These are phyloP conservation scores for Luehdorfia chinensis DNA, from an alignment of 1,140 invertebrate genomes.

Conservation along the genomic window DNA sequence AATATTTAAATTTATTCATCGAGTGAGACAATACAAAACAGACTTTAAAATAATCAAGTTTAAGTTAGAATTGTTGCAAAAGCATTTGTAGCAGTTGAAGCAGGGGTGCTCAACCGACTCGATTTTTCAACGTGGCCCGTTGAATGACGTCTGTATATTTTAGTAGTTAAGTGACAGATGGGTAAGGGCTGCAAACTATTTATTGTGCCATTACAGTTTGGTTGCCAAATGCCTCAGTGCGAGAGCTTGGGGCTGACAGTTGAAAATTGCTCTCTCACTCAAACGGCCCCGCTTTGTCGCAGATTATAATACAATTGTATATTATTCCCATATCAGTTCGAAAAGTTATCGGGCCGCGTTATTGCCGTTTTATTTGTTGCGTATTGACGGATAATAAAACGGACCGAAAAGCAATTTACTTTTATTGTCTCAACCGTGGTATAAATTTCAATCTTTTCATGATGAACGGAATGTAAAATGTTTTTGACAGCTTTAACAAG, in stretches of 20 bases:
- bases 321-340: constrained; percentile 34
- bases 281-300: constrained; percentile 39
- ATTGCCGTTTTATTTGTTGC: constrained; percentile 59
- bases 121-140: constrained; percentile 67
- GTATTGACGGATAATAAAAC: constrained; percentile 67
- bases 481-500: constrained; percentile 10
- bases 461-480: constrained; percentile 35
- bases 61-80: constrained; percentile 20
- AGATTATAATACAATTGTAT: constrained; percentile 49
- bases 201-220: constrained; percentile 72
- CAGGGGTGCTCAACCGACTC: constrained; percentile 55
- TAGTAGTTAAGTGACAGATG: constrained; percentile 76
- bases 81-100: constrained; percentile 5
- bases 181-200: constrained; percentile 70
- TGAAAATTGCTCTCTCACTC: constrained; percentile 56
- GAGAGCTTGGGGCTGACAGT: constrained; percentile 58
- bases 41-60: constrained; percentile 34
- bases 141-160: constrained; percentile 76
- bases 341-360: constrained; percentile 41
- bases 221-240: constrained; percentile 56
- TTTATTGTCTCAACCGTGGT: constrained; percentile 62
- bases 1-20: constrained; percentile 75
- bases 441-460: constrained; percentile 72
- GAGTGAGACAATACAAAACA: constrained; percentile 36
- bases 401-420: constrained; percentile 61